Evolutionary conservation across 1,140 invertebrate genomes (phyloP).

Genomic region (Scaptomyza hsui): DNA sequence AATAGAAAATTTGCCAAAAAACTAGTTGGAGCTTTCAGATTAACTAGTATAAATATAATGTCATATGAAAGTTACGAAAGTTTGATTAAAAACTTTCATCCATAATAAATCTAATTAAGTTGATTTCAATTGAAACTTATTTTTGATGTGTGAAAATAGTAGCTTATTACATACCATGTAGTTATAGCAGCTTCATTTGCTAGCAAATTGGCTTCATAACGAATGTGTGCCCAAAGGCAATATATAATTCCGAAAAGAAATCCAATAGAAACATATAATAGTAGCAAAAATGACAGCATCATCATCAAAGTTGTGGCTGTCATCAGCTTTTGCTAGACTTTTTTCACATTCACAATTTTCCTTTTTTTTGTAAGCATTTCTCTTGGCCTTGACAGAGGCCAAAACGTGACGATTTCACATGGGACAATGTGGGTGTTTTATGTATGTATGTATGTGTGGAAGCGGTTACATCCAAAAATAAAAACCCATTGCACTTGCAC

Average conservation of each 20-base stretch:
- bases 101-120: too few relatives aligned
- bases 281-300: constrained; percentile 48
- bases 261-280: constrained; percentile 28
- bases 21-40: too few relatives aligned
- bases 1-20: too few relatives aligned
- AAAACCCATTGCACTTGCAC: constrained; percentile 22
- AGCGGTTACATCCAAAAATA: constrained; percentile 24
- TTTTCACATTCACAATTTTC: constrained; percentile 15
- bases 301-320: constrained; percentile 34
- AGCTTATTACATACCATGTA: constrained; percentile 3
- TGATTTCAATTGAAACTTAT: neutral
- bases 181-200: constrained; percentile 3
- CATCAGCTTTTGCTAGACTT: constrained; percentile 41
- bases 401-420: constrained; percentile 49
- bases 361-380: constrained; percentile 23
- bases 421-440: neutral
- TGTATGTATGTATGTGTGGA: neutral
- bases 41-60: too few relatives aligned
- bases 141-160: constrained; percentile 5
- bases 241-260: constrained; percentile 36
- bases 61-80: too few relatives aligned
- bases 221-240: constrained; percentile 36
- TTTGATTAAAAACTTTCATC: too few relatives aligned
- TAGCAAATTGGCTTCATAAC: constrained; percentile 60
- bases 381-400: constrained; percentile 61